Evolutionary conservation across 2,113 vertebrate species (phyloP).

Genomic region (Hippolais icterina): DNA sequence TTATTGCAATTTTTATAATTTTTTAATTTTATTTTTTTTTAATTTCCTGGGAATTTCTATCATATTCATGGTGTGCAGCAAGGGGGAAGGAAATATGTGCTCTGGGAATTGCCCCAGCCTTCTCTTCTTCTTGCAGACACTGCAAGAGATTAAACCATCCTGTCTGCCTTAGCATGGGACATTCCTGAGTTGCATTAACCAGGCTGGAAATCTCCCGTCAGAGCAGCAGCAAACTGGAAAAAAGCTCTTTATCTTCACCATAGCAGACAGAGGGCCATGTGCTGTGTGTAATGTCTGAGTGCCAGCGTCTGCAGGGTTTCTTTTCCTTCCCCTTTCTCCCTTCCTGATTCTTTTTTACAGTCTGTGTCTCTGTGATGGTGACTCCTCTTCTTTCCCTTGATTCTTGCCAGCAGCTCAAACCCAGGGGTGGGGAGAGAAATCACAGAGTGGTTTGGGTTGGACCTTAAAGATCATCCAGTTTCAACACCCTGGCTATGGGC

Average conservation of each 20-base stretch:
- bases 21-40: rapidly evolving
- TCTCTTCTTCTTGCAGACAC: not conserved
- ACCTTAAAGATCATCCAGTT: not conserved
- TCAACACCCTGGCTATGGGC: not conserved
- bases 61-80: not conserved
- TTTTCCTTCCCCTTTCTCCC: not conserved
- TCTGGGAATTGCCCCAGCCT: not conserved
- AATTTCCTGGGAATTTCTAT: not conserved
- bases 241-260: not conserved
- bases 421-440: not conserved
- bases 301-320: not conserved
- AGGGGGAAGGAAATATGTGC: not conserved
- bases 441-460: not conserved
- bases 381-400: not conserved
- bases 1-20: not conserved
- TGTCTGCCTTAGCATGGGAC: not conserved
- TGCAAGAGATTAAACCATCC: not conserved
- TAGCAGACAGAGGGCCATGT: not conserved
- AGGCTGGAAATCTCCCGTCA: conserved; percentile 1
- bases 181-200: conserved; percentile 27
- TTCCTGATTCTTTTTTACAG: not conserved
- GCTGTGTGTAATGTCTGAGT: not conserved
- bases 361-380: not conserved
- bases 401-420: not conserved
- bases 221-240: not conserved